Evolutionary conservation across 2,797 vertebrate genomes (phyloP).

Genomic region (Acomys russatus): DNA sequence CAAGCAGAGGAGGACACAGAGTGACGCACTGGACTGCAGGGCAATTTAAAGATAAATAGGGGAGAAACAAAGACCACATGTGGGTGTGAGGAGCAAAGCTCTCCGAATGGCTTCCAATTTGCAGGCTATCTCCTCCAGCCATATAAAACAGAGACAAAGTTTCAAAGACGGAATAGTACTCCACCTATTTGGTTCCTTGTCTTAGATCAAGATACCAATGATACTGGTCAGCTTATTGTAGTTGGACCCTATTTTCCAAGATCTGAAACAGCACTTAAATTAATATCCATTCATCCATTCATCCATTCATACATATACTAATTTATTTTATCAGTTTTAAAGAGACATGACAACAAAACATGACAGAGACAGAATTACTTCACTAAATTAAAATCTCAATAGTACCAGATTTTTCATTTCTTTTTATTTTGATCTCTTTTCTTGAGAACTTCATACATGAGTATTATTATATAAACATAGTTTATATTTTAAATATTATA

Average conservation of each 20-base stretch:
- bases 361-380: background rate
- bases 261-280: background rate
- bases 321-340: background rate
- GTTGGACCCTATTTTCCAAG: background rate
- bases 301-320: background rate
- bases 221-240: background rate
- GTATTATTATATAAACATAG: background rate
- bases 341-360: background rate
- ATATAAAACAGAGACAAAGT: background rate
- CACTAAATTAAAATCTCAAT: background rate
- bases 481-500: background rate
- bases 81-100: background rate
- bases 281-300: too few relatives aligned
- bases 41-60: background rate
- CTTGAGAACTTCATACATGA: background rate
- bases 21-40: background rate
- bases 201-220: background rate
- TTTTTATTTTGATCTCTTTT: background rate
- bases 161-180: background rate
- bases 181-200: background rate
- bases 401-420: background rate
- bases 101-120: background rate
- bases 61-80: background rate
- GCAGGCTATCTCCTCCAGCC: background rate
- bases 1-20: background rate